Percentiles rank a stretch among this genome's conserved stretches.
Conservation (phyloP, 2,888 invertebrate genomes). For the Tipula unca region DNA sequence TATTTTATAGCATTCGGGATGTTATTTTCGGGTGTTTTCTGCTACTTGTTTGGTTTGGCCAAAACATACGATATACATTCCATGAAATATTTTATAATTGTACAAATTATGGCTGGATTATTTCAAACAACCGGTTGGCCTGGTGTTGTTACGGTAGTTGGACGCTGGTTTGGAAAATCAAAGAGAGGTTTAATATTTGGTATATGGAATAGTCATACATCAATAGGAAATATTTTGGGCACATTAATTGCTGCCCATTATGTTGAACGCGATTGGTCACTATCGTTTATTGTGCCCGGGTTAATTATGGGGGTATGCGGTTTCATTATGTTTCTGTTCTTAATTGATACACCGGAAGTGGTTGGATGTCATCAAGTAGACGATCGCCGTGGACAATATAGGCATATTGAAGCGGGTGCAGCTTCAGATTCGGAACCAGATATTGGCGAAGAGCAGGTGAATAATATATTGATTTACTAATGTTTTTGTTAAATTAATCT, state of each 20-base stretch:
- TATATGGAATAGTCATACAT: conserved; percentile 95
- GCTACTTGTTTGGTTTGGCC: conserved; percentile 83
- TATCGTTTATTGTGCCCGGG: conserved; percentile 88
- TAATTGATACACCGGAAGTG: conserved; percentile 72
- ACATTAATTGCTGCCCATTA: conserved; percentile 77
- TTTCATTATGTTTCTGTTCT: conserved; percentile 68
- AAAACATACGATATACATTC: conserved; percentile 71
- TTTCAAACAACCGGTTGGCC: conserved; percentile 96
- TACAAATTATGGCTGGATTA: conserved; percentile 81
- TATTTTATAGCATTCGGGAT: conserved; percentile 89
- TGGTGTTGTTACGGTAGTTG: conserved; percentile 82
- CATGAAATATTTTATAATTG: conserved; percentile 68
- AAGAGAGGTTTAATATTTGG: conserved; percentile 90
- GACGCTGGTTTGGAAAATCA: conserved; percentile 94
- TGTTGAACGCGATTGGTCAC: conserved; percentile 81
- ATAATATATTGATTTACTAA: conserved; percentile 21
- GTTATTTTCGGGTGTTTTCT: conserved; percentile 77
- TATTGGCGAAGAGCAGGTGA: conserved; percentile 49
- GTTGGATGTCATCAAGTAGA: conserved; percentile 46
- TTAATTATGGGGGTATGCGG: conserved; percentile 65
- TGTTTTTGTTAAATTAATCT: not conserved
- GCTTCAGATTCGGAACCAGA: conserved; percentile 15
- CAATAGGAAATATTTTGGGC: conserved; percentile 90
- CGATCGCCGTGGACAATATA: not conserved
- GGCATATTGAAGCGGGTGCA: conserved; percentile 20